Evolutionary conservation across 2,797 vertebrate genomes (phyloP).

Genomic region (Liasis olivaceus): DNA sequence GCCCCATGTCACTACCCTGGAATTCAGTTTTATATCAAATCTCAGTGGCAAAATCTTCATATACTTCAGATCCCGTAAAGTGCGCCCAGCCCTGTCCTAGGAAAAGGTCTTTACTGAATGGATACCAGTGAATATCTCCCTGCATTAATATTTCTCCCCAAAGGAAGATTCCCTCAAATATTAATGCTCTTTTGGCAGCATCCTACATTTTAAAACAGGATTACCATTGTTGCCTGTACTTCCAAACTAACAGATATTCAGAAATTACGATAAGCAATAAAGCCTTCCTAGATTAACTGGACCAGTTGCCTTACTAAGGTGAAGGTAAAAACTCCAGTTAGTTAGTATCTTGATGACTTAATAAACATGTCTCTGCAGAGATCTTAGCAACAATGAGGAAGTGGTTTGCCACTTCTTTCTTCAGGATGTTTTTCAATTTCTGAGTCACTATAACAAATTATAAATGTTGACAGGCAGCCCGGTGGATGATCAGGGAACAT

Average conservation of each 20-base stretch:
- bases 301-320: neutral
- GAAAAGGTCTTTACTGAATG: neutral
- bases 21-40: neutral
- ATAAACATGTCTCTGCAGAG: neutral
- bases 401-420: neutral
- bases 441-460: neutral
- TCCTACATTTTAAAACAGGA: neutral
- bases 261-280: neutral
- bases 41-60: neutral
- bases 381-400: neutral
- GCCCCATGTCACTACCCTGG: neutral
- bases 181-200: neutral
- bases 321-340: neutral
- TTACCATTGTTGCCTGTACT: neutral
- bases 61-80: neutral
- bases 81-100: neutral
- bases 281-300: neutral
- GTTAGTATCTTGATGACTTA: neutral
- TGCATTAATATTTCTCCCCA: neutral
- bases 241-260: neutral
- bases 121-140: neutral
- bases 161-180: neutral
- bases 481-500: neutral
- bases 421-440: neutral
- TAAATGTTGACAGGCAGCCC: neutral